These are phyloP conservation scores for Acanthosepion lycidas DNA, from an alignment of 2,888 invertebrate species.

Conservation along the genomic window DNA sequence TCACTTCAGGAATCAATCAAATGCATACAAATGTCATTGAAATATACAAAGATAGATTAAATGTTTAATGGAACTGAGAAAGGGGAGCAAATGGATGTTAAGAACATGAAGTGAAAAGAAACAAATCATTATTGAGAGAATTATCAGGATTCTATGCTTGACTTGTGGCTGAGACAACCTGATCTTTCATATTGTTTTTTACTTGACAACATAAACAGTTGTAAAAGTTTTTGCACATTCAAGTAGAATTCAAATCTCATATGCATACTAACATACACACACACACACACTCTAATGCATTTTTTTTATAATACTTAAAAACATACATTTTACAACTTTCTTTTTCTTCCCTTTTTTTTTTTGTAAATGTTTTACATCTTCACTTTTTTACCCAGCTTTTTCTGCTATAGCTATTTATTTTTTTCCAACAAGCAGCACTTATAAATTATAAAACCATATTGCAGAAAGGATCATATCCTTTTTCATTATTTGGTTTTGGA, in stretches of 20 bases:
- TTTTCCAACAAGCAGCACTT: background rate
- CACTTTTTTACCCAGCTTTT: background rate
- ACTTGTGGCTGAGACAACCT: background rate
- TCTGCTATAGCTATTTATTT: background rate
- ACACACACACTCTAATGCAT: no score
- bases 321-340: background rate
- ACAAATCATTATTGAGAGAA: background rate
- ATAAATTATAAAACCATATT: background rate
- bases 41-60: no score
- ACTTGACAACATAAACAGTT: constrained; percentile 4
- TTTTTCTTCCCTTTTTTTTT: background rate
- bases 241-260: background rate
- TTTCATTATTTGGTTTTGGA: background rate
- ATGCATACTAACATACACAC: background rate
- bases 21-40: background rate
- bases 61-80: no score
- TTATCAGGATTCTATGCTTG: background rate
- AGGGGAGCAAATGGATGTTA: background rate
- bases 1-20: background rate
- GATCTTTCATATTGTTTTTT: background rate
- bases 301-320: background rate
- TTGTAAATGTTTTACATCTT: background rate
- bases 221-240: background rate
- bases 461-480: background rate
- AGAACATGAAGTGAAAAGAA: background rate